A percentile compares a stretch with the other conserved stretches of the same genome.
phyloP scores from a whole-genome alignment of 2,888 invertebrate species.

The Protophormia terraenovae region DNA sequence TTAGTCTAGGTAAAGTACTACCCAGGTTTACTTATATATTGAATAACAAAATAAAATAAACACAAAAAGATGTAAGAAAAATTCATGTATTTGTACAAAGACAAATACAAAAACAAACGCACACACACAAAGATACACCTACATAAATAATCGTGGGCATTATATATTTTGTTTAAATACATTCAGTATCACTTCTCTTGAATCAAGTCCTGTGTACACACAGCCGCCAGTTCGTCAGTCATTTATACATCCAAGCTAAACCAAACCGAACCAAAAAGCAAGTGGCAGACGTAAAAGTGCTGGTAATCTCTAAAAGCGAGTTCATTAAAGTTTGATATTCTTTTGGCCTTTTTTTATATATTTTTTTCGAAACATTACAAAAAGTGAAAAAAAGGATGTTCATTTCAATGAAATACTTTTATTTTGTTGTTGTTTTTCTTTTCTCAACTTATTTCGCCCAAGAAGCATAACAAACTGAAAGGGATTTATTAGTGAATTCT shows the following conservation, averaged over 20 bases:
- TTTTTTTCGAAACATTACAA: background rate
- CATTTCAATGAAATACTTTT: conserved; percentile 53
- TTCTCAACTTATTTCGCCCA: conserved; percentile 14
- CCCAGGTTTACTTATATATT: background rate
- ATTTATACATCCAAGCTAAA: too few relatives aligned
- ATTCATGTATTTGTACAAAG: background rate
- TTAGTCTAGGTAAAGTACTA: background rate
- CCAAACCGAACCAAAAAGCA: background rate
- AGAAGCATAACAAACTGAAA: conserved; percentile 45
- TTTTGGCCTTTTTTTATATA: background rate
- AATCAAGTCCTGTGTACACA: background rate
- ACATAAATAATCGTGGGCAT: conserved; percentile 22
- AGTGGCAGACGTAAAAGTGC: conserved; percentile 38
- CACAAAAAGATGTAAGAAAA: background rate
- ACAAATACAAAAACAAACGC: background rate
- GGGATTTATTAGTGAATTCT: conserved; percentile 52
- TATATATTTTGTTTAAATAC: conserved; percentile 56
- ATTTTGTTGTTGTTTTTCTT: conserved; percentile 18
- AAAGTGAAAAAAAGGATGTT: conserved; percentile 34
- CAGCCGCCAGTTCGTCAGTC: background rate
- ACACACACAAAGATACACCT: background rate
- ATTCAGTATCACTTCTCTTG: conserved; percentile 36
- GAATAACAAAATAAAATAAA: background rate
- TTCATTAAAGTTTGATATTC: conserved; percentile 73
- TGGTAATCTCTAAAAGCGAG: conserved; percentile 69